Conservation (phyloP, 2,797 vertebrate genomes). For the Buceros bicornis region DNA sequence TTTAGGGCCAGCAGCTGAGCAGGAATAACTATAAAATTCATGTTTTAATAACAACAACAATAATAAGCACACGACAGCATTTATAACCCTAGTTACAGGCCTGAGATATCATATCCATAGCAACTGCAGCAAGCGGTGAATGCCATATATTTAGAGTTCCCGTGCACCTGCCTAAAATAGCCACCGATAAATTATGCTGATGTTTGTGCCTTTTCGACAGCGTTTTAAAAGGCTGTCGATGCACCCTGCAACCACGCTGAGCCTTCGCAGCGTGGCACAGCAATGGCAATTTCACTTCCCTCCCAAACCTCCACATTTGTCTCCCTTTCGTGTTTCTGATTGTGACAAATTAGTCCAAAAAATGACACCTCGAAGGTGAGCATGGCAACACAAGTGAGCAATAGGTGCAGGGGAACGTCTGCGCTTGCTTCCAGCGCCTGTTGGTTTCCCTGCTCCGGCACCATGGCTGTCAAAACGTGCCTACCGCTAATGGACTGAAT, state of each 20-base stretch:
- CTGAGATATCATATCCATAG: slow-evolving; percentile 71
- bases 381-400: background rate
- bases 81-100: slow-evolving; percentile 70
- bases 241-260: background rate
- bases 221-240: background rate
- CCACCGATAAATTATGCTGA: slow-evolving; percentile 60
- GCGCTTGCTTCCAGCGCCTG: background rate
- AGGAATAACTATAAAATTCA: slow-evolving; percentile 61
- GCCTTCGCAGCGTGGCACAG: fast-evolving
- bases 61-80: slow-evolving; percentile 64
- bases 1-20: slow-evolving; percentile 54
- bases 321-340: background rate
- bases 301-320: fast-evolving
- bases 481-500: background rate
- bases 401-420: background rate
- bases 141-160: slow-evolving; percentile 68
- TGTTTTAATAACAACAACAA: slow-evolving; percentile 71
- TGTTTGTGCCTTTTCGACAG: slow-evolving; percentile 52
- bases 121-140: slow-evolving; percentile 65
- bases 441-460: background rate
- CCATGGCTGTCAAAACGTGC: background rate
- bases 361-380: background rate
- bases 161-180: slow-evolving; percentile 73
- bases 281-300: background rate
- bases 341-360: background rate